These are phyloP conservation scores for Aphaenogaster ashmeadi DNA, from an alignment of 1,140 invertebrate genomes.

Conservation along the genomic window DNA sequence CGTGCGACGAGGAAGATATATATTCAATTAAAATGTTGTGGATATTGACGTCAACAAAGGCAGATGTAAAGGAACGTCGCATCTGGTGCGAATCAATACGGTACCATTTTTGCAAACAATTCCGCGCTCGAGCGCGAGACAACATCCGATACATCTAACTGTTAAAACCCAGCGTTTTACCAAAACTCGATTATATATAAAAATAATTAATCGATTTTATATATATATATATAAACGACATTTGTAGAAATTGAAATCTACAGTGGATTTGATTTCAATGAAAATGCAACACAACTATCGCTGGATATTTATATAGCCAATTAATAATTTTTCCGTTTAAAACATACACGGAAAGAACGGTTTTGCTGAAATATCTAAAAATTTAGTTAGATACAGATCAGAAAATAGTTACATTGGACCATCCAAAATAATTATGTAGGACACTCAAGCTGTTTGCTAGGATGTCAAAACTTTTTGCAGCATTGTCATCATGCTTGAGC, in stretches of 20 bases:
- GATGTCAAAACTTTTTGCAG: too few species aligned
- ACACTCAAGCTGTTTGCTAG: too few species aligned
- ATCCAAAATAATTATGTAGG: too few species aligned
- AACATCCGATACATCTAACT: constrained; percentile 14
- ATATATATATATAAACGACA: neutral
- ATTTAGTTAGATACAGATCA: too few species aligned
- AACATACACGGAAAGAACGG: too few species aligned
- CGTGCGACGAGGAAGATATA: neutral
- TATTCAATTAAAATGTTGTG: constrained; percentile 16
- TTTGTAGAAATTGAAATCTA: neutral
- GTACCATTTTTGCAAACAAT: constrained; percentile 54
- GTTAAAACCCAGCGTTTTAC: neutral
- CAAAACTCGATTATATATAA: neutral
- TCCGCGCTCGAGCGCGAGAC: neutral
- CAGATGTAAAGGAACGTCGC: neutral
- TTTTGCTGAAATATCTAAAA: too few species aligned
- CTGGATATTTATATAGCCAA: neutral
- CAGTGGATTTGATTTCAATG: neutral
- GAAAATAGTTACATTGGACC: too few species aligned
- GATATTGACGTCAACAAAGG: constrained; percentile 24
- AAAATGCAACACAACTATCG: neutral
- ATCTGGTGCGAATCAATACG: constrained; percentile 31
- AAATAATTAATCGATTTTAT: constrained; percentile 15
- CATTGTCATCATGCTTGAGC: too few species aligned
- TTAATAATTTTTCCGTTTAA: constrained; percentile 13